Percentiles rank a stretch among this genome's conserved stretches.
These are phyloP conservation scores for Oscheius sp. DNA, from an alignment of 2,888 invertebrate genomes.

Conservation along the genomic window DNA sequence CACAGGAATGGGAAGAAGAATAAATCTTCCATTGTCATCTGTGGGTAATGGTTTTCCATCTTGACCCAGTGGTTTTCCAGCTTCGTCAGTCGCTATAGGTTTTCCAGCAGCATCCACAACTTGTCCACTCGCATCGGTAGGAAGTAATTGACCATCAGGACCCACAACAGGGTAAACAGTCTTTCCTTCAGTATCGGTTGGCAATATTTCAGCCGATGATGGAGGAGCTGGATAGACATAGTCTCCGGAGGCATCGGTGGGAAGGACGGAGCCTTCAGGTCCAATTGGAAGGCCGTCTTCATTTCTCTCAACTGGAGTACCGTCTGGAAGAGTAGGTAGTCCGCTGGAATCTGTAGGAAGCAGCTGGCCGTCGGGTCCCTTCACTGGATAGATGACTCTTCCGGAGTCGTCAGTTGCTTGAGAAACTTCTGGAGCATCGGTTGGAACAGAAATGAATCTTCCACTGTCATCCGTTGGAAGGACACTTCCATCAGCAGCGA, in stretches of 20 bases:
- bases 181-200: conserved; percentile 51
- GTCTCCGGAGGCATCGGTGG: conserved; percentile 40
- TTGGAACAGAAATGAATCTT: conserved; percentile 29
- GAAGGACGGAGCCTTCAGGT: conserved; percentile 35
- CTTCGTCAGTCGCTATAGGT: conserved; percentile 26
- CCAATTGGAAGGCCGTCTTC: conserved; percentile 31
- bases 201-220: conserved; percentile 17
- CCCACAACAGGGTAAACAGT: conserved; percentile 10
- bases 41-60: conserved; percentile 41
- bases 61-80: conserved; percentile 25
- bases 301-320: conserved; percentile 26
- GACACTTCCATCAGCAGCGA: conserved; percentile 15
- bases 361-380: conserved; percentile 52
- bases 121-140: conserved; percentile 34
- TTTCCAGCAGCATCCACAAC: conserved; percentile 37
- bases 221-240: conserved; percentile 22
- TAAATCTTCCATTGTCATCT: background rate
- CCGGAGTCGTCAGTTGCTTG: conserved; percentile 47
- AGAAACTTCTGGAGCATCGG: conserved; percentile 29
- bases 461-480: conserved; percentile 29
- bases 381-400: conserved; percentile 59
- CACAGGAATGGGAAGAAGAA: no score
- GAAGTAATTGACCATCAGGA: conserved; percentile 20
- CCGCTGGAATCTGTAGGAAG: conserved; percentile 42
- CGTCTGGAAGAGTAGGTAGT: conserved; percentile 27